A percentile compares a stretch with the other conserved stretches of the same genome.
phyloP scores from a whole-genome alignment of 1,140 invertebrate species.

The Calephelis virginiensis region DNA sequence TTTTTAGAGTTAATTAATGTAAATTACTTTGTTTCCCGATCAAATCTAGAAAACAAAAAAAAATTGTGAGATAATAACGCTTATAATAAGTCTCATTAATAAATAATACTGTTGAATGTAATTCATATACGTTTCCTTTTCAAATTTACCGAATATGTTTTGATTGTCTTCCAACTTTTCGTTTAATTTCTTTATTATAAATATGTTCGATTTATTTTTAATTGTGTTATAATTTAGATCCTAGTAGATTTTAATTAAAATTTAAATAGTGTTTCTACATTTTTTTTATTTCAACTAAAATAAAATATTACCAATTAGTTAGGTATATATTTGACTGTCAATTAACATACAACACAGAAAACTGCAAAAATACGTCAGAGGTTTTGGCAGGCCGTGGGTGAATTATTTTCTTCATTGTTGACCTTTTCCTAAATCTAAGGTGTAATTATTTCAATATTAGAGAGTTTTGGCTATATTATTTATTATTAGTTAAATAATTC shows the following conservation, averaged over 20 bases:
- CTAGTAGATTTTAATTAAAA: neutral
- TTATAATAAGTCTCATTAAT: no score
- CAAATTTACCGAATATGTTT: no score
- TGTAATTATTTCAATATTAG: conserved; percentile 76
- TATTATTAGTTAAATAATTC: conserved; percentile 61
- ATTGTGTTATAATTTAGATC: neutral
- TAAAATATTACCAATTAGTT: neutral
- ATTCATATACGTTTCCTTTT: no score
- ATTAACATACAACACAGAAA: conserved; percentile 28
- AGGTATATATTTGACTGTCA: neutral
- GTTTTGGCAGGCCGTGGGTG: conserved; percentile 77
- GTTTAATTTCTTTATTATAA: no score
- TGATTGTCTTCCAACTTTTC: no score
- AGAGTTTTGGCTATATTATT: conserved; percentile 59
- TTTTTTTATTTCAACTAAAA: neutral
- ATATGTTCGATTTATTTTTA: no score
- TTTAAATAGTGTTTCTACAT: neutral
- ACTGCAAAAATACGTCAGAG: conserved; percentile 69
- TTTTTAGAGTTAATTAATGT: no score
- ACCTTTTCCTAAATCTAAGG: conserved; percentile 79
- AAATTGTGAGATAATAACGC: no score
- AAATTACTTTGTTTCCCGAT: no score
- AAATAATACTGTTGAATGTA: no score
- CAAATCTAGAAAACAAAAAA: no score
- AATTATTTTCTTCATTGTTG: conserved; percentile 80